Percentiles rank a stretch among this genome's conserved stretches.
phyloP scores from a whole-genome alignment of 2,888 invertebrate species.

The Dasypolia templi region DNA sequence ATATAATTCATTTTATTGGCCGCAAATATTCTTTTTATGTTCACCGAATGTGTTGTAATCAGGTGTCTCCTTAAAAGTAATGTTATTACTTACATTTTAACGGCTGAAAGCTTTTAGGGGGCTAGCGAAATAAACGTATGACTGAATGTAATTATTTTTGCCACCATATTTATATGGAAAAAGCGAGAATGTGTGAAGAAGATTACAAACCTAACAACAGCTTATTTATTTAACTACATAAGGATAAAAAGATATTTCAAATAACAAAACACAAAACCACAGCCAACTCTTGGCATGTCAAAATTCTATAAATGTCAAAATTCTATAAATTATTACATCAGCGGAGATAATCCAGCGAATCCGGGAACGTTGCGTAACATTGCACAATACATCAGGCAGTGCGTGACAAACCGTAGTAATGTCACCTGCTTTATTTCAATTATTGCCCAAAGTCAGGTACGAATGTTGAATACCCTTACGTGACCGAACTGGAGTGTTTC shows the following conservation, averaged over 20 bases:
- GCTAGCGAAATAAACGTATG: not conserved
- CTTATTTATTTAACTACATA: not conserved
- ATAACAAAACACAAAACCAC: slow-evolving; percentile 4
- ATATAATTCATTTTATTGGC: slow-evolving; percentile 46
- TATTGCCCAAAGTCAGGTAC: slow-evolving; percentile 73
- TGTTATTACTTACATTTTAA: slow-evolving; percentile 30
- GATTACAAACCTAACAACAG: not conserved
- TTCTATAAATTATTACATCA: slow-evolving; percentile 45
- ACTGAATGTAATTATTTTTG: slow-evolving; percentile 2
- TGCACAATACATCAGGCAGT: slow-evolving; percentile 71
- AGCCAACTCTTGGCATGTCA: not conserved
- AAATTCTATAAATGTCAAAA: slow-evolving; percentile 37
- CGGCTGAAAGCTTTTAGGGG: slow-evolving; percentile 34
- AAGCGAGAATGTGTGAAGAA: not conserved
- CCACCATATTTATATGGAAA: not conserved
- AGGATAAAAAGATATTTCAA: not conserved
- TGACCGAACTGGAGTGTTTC: slow-evolving; percentile 66
- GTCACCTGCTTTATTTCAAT: slow-evolving; percentile 83
- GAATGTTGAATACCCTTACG: slow-evolving; percentile 69
- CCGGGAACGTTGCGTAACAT: slow-evolving; percentile 32
- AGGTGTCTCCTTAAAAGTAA: slow-evolving; percentile 30
- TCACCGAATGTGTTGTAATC: slow-evolving; percentile 17
- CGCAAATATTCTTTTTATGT: slow-evolving; percentile 60
- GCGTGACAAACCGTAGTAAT: slow-evolving; percentile 80
- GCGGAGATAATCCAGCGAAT: slow-evolving; percentile 41